Evolutionary conservation across 2,888 invertebrate genomes (phyloP), one percentile per base, ranked within the genome.

Genomic region (Amorpha juglandis): DNA sequence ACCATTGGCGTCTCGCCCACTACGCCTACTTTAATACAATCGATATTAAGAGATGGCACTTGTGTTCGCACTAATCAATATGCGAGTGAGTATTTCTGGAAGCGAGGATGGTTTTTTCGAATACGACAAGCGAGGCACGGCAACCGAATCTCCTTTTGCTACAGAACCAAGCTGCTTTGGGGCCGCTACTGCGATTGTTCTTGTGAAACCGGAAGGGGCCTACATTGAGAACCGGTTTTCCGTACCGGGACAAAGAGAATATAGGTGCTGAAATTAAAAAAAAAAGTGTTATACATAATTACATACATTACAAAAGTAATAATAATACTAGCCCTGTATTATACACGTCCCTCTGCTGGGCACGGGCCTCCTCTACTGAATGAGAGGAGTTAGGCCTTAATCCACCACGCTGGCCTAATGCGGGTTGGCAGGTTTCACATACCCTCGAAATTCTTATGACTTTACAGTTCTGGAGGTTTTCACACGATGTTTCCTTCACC

Each of bases 151-250:
- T 55, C 66, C 69, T 63, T 52, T 79, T 78, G 16, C 78, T 70
- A 65, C 89, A 89, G 47, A 76, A 80, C 89, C 88, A 90, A 3
- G 79, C 72, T 0, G 77, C 77, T 58, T 75, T 77, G 0, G 71
- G 63, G 6, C 86, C 85, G 27, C 63, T 70, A 42, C 78, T 77
- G n/a, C 75, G 70, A 52, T 81, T 80, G 62, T 81, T 82, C 62
- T 76, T 78, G 68, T 86, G 80, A 68, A 76, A 89, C 12, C 83
- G 80, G 64, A 81, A 75, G 1, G 53, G 42, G 0, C 80, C 82
- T 7, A 84, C 48, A 11, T 75, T 65, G 42, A 90, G 68, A 0
- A 82, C 76, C 0, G 79, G 80, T 14, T 72, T 77, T 0, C 87
- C 87, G n/a, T 50, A 69, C 11, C 78, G 77, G 0, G 84, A 79